phyloP scores from a whole-genome alignment of 2,797 vertebrate species.

The Phataginus tetradactyla region DNA sequence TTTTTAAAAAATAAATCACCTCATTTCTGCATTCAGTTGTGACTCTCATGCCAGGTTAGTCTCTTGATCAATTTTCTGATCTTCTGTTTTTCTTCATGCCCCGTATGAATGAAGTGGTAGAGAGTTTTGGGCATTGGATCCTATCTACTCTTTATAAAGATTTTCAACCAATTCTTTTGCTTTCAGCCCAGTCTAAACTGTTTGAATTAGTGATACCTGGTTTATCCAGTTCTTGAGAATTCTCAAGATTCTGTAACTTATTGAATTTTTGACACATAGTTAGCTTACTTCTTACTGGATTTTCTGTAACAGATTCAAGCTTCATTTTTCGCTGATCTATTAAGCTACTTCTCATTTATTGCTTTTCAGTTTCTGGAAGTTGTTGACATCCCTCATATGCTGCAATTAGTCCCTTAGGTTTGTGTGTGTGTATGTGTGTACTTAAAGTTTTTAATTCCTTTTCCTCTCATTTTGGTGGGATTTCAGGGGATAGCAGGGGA shows the following conservation, averaged over 20 bases:
- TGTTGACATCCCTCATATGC: not conserved
- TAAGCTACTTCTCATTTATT: not conserved
- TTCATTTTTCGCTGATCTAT: slow-evolving; percentile 31
- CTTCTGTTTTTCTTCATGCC: not conserved
- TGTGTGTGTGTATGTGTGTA: not conserved
- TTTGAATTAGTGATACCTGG: not conserved
- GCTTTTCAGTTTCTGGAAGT: slow-evolving; percentile 49
- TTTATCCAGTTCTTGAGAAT: slow-evolving; percentile 20
- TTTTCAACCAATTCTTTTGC: not conserved
- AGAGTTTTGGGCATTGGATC: not conserved
- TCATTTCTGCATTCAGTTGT: not conserved
- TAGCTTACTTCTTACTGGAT: slow-evolving; percentile 37
- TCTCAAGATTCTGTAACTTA: slow-evolving; percentile 29
- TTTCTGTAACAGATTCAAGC: not conserved
- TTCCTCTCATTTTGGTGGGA: slow-evolving; percentile 19
- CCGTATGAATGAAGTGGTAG: not conserved
- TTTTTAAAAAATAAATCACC: not conserved
- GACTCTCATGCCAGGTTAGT: not conserved
- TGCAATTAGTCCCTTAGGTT: slow-evolving; percentile 8
- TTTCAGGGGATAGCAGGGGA: not conserved
- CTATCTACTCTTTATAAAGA: not conserved
- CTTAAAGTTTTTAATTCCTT: slow-evolving; percentile 21
- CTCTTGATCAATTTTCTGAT: not conserved
- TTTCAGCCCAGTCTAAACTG: not conserved
- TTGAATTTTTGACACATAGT: slow-evolving; percentile 21